Base-by-base conservation (phyloP, 2,797 vertebrate genomes). In the Aplochiton taeniatus region DNA sequence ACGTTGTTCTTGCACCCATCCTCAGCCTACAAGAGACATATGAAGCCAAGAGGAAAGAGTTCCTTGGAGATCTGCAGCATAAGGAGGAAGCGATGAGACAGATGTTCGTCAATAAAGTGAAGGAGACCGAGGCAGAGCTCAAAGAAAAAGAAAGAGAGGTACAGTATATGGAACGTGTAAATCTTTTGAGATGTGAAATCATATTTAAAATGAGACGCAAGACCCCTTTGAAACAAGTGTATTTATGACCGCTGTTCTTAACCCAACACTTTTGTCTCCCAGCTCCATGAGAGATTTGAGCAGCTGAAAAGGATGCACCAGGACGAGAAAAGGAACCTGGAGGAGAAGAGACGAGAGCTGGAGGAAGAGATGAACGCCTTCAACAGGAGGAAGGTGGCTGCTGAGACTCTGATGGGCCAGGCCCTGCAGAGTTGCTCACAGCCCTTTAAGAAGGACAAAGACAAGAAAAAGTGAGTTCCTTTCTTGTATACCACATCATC, bases 51-150 rank as follows among this genome's bases (percentile, higher is more conserved):
- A 94, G 96, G 82, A 98, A 95, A 82, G 96, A 98, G 87, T 98
- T 98, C 81, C 89, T 98, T 11, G 85, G 90, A 0, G 97, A 98
- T 75, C 89, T 98, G 72, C 96, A 99, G 87, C 92, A 77, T 72
- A 98, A 95, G 83, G 97, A 99, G 86, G 97, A 98, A 70, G 94
- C 95, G 83, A 98, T 99, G 97, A 93, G 96, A 70, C 97, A 98
- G 86, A 97, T 97, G 96, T 99, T 99, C 80, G 96, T 99, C 72
- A 95, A 92, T 87, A 97, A 96, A 90, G 97, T 99, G 72, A 99
- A 98, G 84, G 97, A 98, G 89, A 98, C 96, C 0, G 97, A 99
- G 77, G 91, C 93, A 4, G 96, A 98, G 83, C 85, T 99, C 81
- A 98, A 99, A 81, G 96, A 98, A 79, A 96, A 96, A 69, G 97